phyloP scores from a whole-genome alignment of 2,797 vertebrate genomes.

The Selene dorsalis region DNA sequence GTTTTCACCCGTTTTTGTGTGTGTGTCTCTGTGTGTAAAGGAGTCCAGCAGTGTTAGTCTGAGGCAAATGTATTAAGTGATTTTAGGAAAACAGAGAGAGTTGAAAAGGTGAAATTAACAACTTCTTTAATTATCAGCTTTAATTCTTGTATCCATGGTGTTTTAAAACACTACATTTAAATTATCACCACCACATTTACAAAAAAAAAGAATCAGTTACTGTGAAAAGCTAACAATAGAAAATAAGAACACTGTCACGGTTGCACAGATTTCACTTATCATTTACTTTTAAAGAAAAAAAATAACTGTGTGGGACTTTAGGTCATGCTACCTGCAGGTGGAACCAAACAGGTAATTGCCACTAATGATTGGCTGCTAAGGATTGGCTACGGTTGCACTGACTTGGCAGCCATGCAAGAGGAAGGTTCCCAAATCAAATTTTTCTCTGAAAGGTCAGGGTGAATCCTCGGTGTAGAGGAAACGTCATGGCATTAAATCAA shows the following conservation, averaged over 20 bases:
- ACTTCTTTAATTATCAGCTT: conserved; percentile 13
- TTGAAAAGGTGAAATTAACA: conserved; percentile 25
- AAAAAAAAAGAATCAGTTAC: conserved; percentile 5
- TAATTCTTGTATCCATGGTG: conserved; percentile 1
- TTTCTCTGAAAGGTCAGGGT: conserved; percentile 65
- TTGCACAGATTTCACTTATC: background rate
- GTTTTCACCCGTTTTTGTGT: conserved; percentile 19
- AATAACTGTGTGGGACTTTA: background rate
- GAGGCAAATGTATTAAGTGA: conserved; percentile 23
- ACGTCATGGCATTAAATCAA: conserved; percentile 63
- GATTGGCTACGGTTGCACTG: conserved; percentile 34
- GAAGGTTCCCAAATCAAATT: conserved; percentile 53
- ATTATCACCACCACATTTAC: conserved; percentile 11
- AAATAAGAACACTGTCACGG: background rate
- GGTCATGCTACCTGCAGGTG: background rate
- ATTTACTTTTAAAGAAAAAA: conserved; percentile 5
- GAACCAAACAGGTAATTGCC: conserved; percentile 13
- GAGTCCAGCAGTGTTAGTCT: conserved; percentile 3
- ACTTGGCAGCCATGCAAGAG: conserved; percentile 53
- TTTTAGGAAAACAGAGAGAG: conserved; percentile 24
- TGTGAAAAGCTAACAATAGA: background rate
- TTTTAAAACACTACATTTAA: conserved; percentile 10
- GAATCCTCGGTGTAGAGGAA: conserved; percentile 38
- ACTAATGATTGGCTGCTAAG: conserved; percentile 37
- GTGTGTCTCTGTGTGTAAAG: conserved; percentile 15